Evolutionary conservation across 37 sponge, comb jelly and placozoan genomes (phyloP), one percentile per base, ranked within the genome.

Genomic region (Cliona cf. orientalis): DNA sequence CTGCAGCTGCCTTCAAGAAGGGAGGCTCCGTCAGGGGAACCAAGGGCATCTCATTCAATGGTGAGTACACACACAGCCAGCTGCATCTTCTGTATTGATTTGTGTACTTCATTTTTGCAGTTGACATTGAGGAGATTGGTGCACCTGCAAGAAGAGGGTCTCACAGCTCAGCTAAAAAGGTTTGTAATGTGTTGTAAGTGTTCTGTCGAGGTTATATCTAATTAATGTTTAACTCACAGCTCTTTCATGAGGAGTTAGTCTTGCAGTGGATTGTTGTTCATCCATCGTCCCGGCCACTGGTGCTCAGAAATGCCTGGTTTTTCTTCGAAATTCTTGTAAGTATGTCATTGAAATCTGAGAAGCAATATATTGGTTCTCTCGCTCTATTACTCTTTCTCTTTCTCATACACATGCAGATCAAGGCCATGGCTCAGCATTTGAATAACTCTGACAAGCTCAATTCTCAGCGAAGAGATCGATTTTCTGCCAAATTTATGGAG

Each of bases 251-350:
- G 66, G 92, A 94, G 69, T 41, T 97, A n/a, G 93, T 76, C 0
- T 46, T 76, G 45, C 86, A 86, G 70, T 97, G 97, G 97, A 80
- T 95, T n/a, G 63, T 82, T 19, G n/a, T n/a, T n/a, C n/a, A n/a
- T n/a, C n/a, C 36, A 29, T 44, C 72, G 83, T 17, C 69, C 81
- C 17, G 55, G 63, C 26, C 74, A 2, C 9, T 72, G 40, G 66
- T 86, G 28, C 46, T 78, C 19, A 49, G 59, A 1, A 88, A 97
- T 62, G 73, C 95, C 9, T 97, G 97, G 97, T 97, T 97, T 86
- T 94, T 94, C 86, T 97, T 97, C 70, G 95, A 94, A 26, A 44
- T 91, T 23, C 80, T 95, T 81, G 93, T 97, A 28, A 86, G 91
- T 80, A 57, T 4, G 22, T 37, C 41, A 5, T 31, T 68, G 4